Evolutionary conservation across 2,113 vertebrate species (phyloP).

Genomic region (Pseudorhombus dupliciocellatus): DNA sequence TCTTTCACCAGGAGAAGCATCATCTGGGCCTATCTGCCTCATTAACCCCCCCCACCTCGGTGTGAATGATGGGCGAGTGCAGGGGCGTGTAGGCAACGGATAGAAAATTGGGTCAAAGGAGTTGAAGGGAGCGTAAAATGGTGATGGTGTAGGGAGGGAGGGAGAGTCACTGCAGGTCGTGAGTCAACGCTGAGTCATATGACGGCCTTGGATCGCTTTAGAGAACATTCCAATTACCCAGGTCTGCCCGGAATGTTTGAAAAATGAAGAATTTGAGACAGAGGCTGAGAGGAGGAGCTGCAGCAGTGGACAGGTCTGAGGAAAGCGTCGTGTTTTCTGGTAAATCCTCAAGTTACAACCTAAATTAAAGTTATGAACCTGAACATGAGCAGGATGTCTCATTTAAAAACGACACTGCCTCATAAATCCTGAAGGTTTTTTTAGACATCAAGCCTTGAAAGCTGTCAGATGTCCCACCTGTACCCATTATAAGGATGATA

Average conservation of each 20-base stretch:
- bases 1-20: conserved; percentile 67
- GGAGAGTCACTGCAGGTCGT: neutral
- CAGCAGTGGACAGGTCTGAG: too few relatives aligned
- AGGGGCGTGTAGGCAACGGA: neutral
- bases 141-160: neutral
- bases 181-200: neutral
- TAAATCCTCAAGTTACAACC: too few relatives aligned
- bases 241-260: too few relatives aligned
- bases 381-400: too few relatives aligned
- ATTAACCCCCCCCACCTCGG: conserved; percentile 62
- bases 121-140: conserved; percentile 3
- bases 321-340: too few relatives aligned
- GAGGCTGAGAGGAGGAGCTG: too few relatives aligned
- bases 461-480: neutral
- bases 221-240: too few relatives aligned
- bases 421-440: neutral
- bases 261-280: too few relatives aligned
- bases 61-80: conserved; percentile 30
- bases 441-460: neutral
- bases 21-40: conserved; percentile 73
- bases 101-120: conserved; percentile 30
- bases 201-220: too few relatives aligned
- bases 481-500: neutral
- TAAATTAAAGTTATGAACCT: too few relatives aligned
- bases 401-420: too few relatives aligned